These are phyloP conservation scores for Asteroscopus sphinx DNA, from an alignment of 2,888 invertebrate species.

Conservation along the genomic window DNA sequence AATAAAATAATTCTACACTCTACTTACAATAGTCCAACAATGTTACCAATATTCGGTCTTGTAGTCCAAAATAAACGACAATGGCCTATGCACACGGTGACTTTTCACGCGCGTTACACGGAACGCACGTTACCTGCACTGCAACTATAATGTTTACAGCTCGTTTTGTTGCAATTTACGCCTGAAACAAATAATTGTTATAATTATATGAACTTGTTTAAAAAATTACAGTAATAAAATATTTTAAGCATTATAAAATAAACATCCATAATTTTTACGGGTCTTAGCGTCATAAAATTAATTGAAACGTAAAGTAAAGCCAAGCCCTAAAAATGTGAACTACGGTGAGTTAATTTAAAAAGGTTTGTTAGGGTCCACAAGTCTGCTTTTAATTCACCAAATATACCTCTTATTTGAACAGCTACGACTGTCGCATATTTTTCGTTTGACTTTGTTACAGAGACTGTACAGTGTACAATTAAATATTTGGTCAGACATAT, in stretches of 20 bases:
- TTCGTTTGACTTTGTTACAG: constrained; percentile 2
- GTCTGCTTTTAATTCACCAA: constrained; percentile 29
- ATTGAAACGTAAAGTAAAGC: constrained; percentile 12
- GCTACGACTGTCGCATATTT: constrained; percentile 10
- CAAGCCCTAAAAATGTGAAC: constrained; percentile 6
- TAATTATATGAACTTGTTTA: too few species aligned
- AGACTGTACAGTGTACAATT: neutral
- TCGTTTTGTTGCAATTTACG: too few species aligned
- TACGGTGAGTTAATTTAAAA: constrained; percentile 30
- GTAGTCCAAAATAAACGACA: too few species aligned
- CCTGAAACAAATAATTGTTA: too few species aligned
- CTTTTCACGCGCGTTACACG: too few species aligned
- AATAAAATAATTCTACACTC: too few species aligned
- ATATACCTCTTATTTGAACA: constrained; percentile 12
- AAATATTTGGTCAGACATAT: constrained; percentile 33
- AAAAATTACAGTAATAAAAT: too few species aligned
- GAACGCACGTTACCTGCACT: too few species aligned
- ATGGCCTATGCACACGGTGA: too few species aligned
- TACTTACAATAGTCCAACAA: too few species aligned
- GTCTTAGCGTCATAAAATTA: constrained; percentile 2
- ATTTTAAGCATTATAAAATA: constrained; percentile 3
- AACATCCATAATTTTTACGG: constrained; percentile 4
- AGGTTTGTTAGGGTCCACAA: constrained; percentile 9
- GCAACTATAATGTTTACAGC: too few species aligned
- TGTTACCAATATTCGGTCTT: too few species aligned